Conservation (phyloP, 2,113 vertebrate genomes). For the zebrafish (Danio rerio) region DNA sequence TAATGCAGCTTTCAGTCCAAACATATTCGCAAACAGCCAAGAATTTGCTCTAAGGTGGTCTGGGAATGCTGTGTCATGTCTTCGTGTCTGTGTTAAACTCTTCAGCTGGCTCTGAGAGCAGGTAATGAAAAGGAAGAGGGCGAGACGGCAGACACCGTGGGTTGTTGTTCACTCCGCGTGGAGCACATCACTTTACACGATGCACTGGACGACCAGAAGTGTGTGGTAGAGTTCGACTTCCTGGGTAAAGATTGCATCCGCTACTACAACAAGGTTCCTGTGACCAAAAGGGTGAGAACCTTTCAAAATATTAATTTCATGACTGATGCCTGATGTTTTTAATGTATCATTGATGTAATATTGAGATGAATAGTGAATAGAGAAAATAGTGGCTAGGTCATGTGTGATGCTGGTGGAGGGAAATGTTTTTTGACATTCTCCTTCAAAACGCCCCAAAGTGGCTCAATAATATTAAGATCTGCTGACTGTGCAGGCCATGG, state of each 20-base stretch:
- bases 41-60: not conserved
- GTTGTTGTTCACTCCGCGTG: conserved; percentile 79
- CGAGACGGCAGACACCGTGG: conserved; percentile 79
- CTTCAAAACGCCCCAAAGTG: too few species aligned
- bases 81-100: conserved; percentile 21
- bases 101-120: conserved; percentile 77
- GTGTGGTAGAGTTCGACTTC: conserved; percentile 79
- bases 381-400: too few species aligned
- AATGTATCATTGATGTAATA: too few species aligned
- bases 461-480: too few species aligned
- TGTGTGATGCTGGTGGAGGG: too few species aligned
- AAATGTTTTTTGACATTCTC: too few species aligned
- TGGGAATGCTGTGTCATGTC: not conserved
- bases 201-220: conserved; percentile 67
- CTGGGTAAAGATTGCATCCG: conserved; percentile 82
- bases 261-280: conserved; percentile 77
- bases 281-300: conserved; percentile 73
- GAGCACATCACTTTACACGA: conserved; percentile 78
- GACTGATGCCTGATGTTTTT: too few species aligned
- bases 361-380: too few species aligned
- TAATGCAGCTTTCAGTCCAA: not conserved
- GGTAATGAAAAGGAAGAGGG: conserved; percentile 83
- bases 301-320: too few species aligned
- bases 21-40: not conserved
- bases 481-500: too few species aligned